phyloP scores from a whole-genome alignment of 2,113 vertebrate genomes.

The Mus spicilegus region DNA sequence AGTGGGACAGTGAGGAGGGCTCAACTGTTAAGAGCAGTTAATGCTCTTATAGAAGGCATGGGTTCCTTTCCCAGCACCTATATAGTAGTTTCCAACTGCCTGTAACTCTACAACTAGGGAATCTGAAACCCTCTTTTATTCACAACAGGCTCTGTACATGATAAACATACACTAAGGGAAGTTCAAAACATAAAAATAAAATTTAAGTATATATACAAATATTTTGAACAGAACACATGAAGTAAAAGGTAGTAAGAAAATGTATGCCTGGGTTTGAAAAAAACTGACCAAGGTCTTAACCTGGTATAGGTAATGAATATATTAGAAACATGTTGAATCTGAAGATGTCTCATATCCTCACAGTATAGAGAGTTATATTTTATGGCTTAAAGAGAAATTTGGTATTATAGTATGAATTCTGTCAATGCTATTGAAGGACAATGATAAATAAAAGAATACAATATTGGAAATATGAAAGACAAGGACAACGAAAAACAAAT shows the following conservation, averaged over 20 bases:
- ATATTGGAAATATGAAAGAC: neutral
- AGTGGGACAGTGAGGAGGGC: too few relatives aligned
- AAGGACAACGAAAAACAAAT: neutral
- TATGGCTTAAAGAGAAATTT: neutral
- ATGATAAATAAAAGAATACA: neutral
- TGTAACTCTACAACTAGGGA: neutral
- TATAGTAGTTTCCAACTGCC: neutral
- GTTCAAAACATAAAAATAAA: neutral
- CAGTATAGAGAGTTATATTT: neutral
- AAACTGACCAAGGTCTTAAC: neutral
- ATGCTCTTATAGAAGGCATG: neutral
- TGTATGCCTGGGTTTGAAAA: too few relatives aligned
- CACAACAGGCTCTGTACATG: rapidly evolving
- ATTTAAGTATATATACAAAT: neutral
- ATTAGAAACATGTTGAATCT: neutral
- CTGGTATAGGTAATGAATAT: neutral
- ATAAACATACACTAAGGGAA: neutral
- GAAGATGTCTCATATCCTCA: neutral
- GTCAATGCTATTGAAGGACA: neutral
- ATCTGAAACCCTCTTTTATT: neutral
- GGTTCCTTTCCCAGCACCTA: neutral
- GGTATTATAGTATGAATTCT: neutral
- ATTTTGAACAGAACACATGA: neutral
- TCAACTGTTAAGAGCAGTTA: neutral
- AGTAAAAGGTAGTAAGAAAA: neutral